Percentiles rank a stretch among this genome's conserved stretches.
These are phyloP conservation scores for Pluvialis apricaria DNA, from an alignment of 2,113 vertebrate species.

Conservation along the genomic window DNA sequence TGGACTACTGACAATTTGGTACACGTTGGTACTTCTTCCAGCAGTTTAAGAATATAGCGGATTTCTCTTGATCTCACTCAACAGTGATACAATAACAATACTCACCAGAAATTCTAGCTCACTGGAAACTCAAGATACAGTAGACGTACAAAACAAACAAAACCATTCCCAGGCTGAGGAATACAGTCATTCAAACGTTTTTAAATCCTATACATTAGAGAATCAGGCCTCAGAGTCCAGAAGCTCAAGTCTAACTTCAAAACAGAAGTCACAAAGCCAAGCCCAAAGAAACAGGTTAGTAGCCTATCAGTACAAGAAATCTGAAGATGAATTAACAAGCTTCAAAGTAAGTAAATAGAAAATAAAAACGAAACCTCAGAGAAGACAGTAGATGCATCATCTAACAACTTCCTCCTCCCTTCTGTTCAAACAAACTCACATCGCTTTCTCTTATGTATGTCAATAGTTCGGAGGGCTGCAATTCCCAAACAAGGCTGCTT, in stretches of 20 bases:
- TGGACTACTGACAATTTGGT: background rate
- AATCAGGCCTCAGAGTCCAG: background rate
- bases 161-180: background rate
- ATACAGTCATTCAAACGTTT: background rate
- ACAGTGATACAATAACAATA: background rate
- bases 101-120: background rate
- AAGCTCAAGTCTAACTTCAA: background rate
- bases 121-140: background rate
- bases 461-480: background rate
- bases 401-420: background rate
- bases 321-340: background rate
- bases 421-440: background rate
- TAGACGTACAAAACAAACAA: background rate
- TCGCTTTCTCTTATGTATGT: background rate
- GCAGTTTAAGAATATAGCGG: background rate
- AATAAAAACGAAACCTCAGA: background rate
- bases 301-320: background rate
- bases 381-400: background rate
- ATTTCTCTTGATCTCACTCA: background rate
- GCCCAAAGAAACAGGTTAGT: background rate
- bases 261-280: background rate
- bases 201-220: background rate
- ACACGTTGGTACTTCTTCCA: background rate
- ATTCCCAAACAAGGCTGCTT: background rate
- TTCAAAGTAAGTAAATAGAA: background rate